Evolutionary conservation across 2,113 vertebrate species (phyloP).

Genomic region (Colistium nudipinnis): DNA sequence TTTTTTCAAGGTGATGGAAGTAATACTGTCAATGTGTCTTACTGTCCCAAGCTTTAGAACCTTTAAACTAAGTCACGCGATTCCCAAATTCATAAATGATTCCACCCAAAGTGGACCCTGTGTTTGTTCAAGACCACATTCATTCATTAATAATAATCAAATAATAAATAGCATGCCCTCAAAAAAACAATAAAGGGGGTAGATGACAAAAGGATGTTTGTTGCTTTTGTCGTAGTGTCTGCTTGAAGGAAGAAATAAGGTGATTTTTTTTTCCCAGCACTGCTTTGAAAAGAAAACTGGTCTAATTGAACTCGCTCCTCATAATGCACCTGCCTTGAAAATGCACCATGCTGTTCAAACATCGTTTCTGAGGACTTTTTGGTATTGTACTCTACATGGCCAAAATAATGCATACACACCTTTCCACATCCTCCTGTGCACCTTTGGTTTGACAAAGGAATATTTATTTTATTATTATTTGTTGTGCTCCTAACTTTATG

Average conservation of each 20-base stretch:
- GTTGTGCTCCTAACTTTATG: too few species aligned
- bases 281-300: background rate
- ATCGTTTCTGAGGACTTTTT: background rate
- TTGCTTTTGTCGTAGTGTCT: background rate
- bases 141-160: too few species aligned
- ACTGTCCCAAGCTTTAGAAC: background rate
- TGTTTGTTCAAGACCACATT: too few species aligned
- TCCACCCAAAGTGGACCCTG: background rate
- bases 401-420: background rate
- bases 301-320: too few species aligned
- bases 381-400: background rate
- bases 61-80: background rate
- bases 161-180: background rate
- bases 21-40: background rate
- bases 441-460: too few species aligned
- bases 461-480: too few species aligned
- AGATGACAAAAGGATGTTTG: background rate
- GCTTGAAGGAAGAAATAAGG: constrained; percentile 1
- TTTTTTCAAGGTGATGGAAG: constrained; percentile 10
- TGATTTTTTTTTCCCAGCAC: background rate
- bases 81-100: background rate
- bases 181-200: background rate
- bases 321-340: too few species aligned
- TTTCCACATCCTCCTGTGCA: background rate
- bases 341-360: too few species aligned